Conservation (phyloP, 2,888 invertebrate genomes). For the Drosophila recens region DNA sequence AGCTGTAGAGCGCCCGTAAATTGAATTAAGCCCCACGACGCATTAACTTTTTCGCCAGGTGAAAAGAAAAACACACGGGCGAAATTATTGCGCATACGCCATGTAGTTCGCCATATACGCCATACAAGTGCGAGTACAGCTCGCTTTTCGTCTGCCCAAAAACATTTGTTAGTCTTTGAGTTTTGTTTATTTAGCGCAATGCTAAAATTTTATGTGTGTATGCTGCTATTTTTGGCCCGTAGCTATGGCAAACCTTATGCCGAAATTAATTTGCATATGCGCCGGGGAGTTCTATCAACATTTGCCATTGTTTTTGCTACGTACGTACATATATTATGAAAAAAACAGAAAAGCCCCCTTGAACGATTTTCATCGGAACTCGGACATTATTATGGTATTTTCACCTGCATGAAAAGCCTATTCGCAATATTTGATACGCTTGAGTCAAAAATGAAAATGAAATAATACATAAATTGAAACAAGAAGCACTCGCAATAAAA, state of each 20-base stretch:
- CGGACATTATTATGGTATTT: slow-evolving; percentile 26
- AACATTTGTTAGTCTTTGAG: slow-evolving; percentile 31
- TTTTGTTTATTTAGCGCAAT: slow-evolving; percentile 52
- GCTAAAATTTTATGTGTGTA: slow-evolving; percentile 37
- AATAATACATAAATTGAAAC: slow-evolving; percentile 40
- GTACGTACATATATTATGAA: slow-evolving; percentile 5
- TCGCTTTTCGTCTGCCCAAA: slow-evolving; percentile 8
- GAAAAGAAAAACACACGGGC: slow-evolving; percentile 15
- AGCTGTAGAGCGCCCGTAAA: slow-evolving; percentile 21
- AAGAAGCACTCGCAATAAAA: slow-evolving; percentile 21
- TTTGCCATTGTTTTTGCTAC: slow-evolving; percentile 10
- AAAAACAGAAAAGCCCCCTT: not conserved
- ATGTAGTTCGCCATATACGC: slow-evolving; percentile 32
- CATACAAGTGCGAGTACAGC: slow-evolving; percentile 7
- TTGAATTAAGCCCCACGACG: slow-evolving; percentile 47
- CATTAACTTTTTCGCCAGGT: slow-evolving; percentile 48
- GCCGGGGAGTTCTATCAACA: slow-evolving; percentile 24
- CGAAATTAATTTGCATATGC: slow-evolving; percentile 50
- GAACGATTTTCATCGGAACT: slow-evolving; percentile 23
- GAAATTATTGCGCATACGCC: slow-evolving; percentile 63
- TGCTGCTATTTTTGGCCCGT: slow-evolving; percentile 46
- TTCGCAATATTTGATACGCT: slow-evolving; percentile 13
- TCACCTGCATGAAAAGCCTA: slow-evolving; percentile 10
- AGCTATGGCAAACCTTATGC: slow-evolving; percentile 43
- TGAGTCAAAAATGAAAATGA: slow-evolving; percentile 27